Base-by-base conservation (phyloP, 2,797 vertebrate species). In the Esox masquinongy region DNA sequence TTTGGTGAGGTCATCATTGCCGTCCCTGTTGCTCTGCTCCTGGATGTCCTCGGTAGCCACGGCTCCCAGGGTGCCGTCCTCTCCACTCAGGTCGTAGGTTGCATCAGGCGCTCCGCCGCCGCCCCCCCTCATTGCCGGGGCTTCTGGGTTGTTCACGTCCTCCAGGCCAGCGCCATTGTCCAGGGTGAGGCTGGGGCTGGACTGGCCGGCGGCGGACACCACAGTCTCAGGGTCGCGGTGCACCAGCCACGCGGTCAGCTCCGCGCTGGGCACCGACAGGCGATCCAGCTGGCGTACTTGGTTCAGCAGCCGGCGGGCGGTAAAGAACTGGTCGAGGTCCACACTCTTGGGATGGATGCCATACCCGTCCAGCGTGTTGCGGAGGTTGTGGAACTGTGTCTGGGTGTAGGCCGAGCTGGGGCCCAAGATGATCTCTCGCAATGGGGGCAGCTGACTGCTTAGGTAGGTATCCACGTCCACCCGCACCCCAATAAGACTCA, bases 381-480 rank as follows among this genome's bases (percentile, higher is more conserved):
- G 93, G 86, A 98, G 95, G 92, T 97, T 97, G 94, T 99, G 98
- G 91, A 99, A 99, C 93, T 99, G 98, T 43, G 97, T 97, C 91
- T 97, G 98, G 72, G 97, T 98, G 91, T 99, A 99, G 88, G 98
- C 98, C 49, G 98, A 99, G 93, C 96, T 99, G 80, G 96, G 97
- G 93, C 98, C 98, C 93, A 99, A 95, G 88, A 99, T 99, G 93
- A 99, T 99, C 92, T 99, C 98, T 70, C 97, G 95, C 77, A 99
- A 93, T 1, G 97, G 97, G 77, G 98, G 97, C 34, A 99, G 96
- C 92, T 98, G 98, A 11, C 95, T 96, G 87, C 81, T 97, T 91
- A 99, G 95, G 91, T 99, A 99, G 80, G 94, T 95, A 94, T 99
- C 98, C 93, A 99, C 93, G 94, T 99, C 98, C 95, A 99, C 96